Conservation (phyloP, 2,113 vertebrate species). For the Parus major region DNA sequence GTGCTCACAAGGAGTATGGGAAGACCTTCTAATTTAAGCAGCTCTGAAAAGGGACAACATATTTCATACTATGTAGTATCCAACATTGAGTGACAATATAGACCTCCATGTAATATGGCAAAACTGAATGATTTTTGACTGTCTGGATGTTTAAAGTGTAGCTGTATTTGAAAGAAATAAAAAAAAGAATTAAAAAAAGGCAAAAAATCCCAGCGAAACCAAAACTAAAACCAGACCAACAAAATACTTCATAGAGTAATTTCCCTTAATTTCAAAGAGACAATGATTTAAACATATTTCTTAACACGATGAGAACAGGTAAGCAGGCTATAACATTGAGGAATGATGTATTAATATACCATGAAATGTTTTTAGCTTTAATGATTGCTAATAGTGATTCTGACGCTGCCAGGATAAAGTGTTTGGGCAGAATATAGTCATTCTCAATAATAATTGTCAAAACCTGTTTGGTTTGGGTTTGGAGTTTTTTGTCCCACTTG, state of each 20-base stretch:
- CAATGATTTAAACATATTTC: not conserved
- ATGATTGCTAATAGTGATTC: not conserved
- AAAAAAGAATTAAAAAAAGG: not conserved
- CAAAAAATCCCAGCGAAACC: not conserved
- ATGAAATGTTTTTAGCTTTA: not conserved
- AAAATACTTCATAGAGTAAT: not conserved
- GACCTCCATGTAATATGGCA: not conserved
- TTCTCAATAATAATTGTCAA: not conserved
- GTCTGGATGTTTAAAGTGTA: not conserved
- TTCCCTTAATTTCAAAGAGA: not conserved
- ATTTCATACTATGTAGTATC: not conserved
- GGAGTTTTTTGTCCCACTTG: not conserved
- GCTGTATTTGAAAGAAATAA: not conserved
- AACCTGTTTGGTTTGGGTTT: accelerated
- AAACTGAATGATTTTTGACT: not conserved
- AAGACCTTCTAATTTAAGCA: constrained; percentile 36
- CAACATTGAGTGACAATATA: not conserved
- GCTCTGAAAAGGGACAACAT: not conserved
- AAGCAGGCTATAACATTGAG: not conserved
- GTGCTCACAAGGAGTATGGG: not conserved
- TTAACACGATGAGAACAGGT: not conserved
- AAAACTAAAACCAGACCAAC: not conserved
- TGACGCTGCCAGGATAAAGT: not conserved
- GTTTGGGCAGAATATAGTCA: not conserved
- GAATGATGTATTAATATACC: not conserved